These are phyloP conservation scores for Serranus cabrilla DNA, from an alignment of 2,797 vertebrate species.

Conservation along the genomic window DNA sequence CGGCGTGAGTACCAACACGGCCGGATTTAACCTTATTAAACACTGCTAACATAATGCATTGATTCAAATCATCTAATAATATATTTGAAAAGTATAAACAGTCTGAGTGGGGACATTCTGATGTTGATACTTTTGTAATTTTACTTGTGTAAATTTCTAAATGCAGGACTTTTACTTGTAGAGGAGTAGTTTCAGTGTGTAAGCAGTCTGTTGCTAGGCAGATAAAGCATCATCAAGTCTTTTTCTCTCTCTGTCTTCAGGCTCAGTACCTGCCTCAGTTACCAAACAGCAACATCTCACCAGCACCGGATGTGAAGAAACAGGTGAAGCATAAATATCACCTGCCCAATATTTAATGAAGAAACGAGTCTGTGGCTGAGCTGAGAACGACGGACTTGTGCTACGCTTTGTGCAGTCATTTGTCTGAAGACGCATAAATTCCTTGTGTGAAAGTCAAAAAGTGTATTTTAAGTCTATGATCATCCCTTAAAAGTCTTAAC, in stretches of 20 bases:
- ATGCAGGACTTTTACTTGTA: no score
- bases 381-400: background rate
- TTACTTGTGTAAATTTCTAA: no score
- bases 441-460: constrained; percentile 20
- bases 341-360: constrained; percentile 86
- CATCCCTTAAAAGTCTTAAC: background rate
- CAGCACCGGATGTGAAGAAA: constrained; percentile 87
- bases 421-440: constrained; percentile 14
- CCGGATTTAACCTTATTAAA: no score
- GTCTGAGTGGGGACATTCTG: no score
- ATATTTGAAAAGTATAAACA: no score
- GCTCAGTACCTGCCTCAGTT: constrained; percentile 88
- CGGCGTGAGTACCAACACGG: constrained; percentile 67
- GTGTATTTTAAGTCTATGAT: constrained; percentile 14
- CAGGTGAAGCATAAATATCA: constrained; percentile 87
- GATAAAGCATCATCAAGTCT: background rate
- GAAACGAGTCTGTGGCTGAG: background rate
- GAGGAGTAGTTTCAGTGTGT: no score
- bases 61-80: no score
- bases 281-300: constrained; percentile 86
- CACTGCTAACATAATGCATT: no score
- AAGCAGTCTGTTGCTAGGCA: accelerated
- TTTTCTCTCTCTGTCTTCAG: constrained; percentile 49
- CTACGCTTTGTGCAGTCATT: background rate
- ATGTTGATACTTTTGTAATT: no score